Percentiles rank a stretch among this genome's conserved stretches.
Conservation (phyloP, 2,888 invertebrate genomes). For the Dryobotodes eremita region DNA sequence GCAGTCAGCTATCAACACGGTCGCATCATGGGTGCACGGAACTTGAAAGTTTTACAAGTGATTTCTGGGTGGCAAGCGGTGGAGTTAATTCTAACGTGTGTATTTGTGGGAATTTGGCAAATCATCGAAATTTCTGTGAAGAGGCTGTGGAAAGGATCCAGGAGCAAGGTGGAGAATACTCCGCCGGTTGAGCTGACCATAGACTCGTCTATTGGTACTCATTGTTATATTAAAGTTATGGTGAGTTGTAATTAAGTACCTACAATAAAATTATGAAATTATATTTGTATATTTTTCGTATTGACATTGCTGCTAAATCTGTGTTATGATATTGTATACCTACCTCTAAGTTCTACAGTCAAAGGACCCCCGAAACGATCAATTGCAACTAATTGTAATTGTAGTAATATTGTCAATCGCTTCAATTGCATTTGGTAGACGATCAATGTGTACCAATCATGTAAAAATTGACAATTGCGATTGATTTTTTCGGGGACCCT, state of each 20-base stretch:
- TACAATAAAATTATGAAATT: slow-evolving; percentile 1
- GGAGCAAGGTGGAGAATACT: slow-evolving; percentile 78
- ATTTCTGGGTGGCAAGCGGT: slow-evolving; percentile 85
- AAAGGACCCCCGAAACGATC: too few species aligned
- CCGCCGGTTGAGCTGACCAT: slow-evolving; percentile 83
- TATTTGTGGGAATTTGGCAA: slow-evolving; percentile 85
- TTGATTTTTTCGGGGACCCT: too few species aligned
- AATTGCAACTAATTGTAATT: too few species aligned
- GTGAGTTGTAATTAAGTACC: slow-evolving; percentile 70
- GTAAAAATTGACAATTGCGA: too few species aligned
- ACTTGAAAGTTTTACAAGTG: slow-evolving; percentile 77
- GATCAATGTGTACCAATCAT: too few species aligned
- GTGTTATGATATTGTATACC: too few species aligned
- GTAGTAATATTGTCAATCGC: too few species aligned
- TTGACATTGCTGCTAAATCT: neutral
- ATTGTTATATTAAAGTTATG: slow-evolving; percentile 88
- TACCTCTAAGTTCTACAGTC: too few species aligned
- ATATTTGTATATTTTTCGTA: neutral
- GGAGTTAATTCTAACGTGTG: slow-evolving; percentile 80
- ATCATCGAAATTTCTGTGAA: slow-evolving; percentile 79
- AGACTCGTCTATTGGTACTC: slow-evolving; percentile 85
- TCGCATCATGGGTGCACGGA: slow-evolving; percentile 78
- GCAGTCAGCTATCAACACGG: slow-evolving; percentile 29
- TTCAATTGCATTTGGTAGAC: too few species aligned
- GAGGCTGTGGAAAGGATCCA: slow-evolving; percentile 85